Percentiles rank a stretch among this genome's conserved stretches.
These are phyloP conservation scores for Porites lobata DNA, from an alignment of 92 coral and sea anemone genomes.

Conservation along the genomic window DNA sequence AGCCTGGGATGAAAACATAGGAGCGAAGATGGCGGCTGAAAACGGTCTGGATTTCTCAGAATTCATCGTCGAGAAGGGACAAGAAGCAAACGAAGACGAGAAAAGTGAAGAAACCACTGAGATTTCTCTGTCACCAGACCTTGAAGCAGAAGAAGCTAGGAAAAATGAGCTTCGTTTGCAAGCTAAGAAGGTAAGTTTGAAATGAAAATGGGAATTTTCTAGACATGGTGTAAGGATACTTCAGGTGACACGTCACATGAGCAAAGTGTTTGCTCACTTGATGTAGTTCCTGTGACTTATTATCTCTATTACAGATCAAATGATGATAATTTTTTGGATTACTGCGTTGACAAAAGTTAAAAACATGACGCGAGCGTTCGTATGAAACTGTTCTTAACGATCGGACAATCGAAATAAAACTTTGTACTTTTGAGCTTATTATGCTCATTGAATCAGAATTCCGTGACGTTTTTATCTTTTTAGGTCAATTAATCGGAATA, in stretches of 20 bases:
- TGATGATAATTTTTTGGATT: neutral
- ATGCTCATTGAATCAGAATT: too few relatives aligned
- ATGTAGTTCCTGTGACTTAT: conserved; percentile 26
- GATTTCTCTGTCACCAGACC: conserved; percentile 78
- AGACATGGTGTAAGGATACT: neutral
- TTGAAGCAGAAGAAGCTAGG: conserved; percentile 93
- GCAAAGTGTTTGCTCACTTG: conserved; percentile 23
- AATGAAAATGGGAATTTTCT: conserved; percentile 6
- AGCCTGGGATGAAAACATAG: conserved; percentile 70
- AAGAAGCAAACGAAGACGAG: conserved; percentile 66
- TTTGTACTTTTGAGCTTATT: too few relatives aligned
- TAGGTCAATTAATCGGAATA: too few relatives aligned
- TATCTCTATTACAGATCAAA: neutral
- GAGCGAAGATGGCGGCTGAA: conserved; percentile 67
- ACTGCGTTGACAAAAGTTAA: too few relatives aligned
- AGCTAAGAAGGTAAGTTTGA: conserved; percentile 76
- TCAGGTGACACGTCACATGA: conserved; percentile 67
- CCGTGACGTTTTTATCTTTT: too few relatives aligned
- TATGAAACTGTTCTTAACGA: too few relatives aligned
- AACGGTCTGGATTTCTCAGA: conserved; percentile 25
- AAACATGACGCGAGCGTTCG: too few relatives aligned
- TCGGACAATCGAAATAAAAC: too few relatives aligned
- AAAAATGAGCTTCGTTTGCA: conserved; percentile 86
- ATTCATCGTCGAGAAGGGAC: conserved; percentile 39
- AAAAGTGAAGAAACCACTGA: conserved; percentile 67